Conservation (phyloP, 2,797 vertebrate species). For the Brachyalestes nurse region DNA sequence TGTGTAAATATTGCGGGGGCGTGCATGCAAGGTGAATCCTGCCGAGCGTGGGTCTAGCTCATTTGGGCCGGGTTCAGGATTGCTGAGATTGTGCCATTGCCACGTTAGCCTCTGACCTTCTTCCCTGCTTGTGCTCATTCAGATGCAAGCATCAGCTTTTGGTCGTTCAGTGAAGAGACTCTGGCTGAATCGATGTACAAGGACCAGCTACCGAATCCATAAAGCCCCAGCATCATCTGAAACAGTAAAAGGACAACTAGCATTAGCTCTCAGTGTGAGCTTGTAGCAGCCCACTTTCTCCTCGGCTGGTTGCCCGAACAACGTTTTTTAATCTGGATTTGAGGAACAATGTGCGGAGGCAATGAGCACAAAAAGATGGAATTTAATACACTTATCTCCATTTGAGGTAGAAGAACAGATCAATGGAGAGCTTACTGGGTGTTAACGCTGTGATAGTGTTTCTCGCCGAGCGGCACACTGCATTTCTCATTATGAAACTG, state of each 20-base stretch:
- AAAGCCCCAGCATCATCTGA: background rate
- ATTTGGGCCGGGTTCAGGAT: conserved; percentile 41
- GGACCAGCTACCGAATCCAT: background rate
- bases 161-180: background rate
- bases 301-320: conserved; percentile 50
- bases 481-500: conserved; percentile 44
- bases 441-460: conserved; percentile 46
- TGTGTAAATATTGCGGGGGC: background rate
- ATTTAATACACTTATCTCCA: conserved; percentile 40
- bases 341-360: conserved; percentile 59
- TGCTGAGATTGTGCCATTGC: conserved; percentile 44
- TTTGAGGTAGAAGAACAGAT: conserved; percentile 47
- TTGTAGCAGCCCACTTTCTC: conserved; percentile 50
- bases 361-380: conserved; percentile 37
- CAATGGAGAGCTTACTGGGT: conserved; percentile 42
- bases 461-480: conserved; percentile 36
- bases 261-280: conserved; percentile 44
- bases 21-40: conserved; percentile 14
- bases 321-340: conserved; percentile 68
- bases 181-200: background rate
- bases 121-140: conserved; percentile 26
- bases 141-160: background rate
- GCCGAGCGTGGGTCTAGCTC: conserved; percentile 34
- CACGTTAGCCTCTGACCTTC: conserved; percentile 46
- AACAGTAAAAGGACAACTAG: conserved; percentile 17